Evolutionary conservation across 2,113 vertebrate species (phyloP), one percentile per base, ranked within the genome.

Genomic region (Numida meleagris): DNA sequence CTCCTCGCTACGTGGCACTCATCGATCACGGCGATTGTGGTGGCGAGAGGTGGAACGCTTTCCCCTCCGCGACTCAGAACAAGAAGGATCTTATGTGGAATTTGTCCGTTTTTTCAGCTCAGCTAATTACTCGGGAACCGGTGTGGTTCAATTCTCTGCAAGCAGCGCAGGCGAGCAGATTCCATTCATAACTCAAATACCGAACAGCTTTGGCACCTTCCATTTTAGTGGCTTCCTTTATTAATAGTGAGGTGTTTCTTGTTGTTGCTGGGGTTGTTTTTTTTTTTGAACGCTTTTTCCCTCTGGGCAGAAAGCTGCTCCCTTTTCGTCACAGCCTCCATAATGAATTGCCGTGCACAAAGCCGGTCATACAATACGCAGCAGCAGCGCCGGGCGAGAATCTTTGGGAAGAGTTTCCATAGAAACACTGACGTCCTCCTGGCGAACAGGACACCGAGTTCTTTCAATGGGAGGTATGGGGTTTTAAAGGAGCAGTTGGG

Each of bases 331-430:
- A 96, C 81, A 97, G 94, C 93, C 84, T 73, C 57, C 82, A 81
- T 97, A 97, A 98, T 96, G 97, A 97, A 97, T 96, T 97, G 96
- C 97, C 97, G 97, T 95, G 97, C 96, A 97, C 97, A 98, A 98
- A 98, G 97, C 97, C 92, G 96, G 96, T 98, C 97, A 97, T 96
- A 97, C 96, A 97, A 97, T 96, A 96, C 93, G 96, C 97, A 97
- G 97, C 96, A 94, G 96, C 97, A 83, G 96, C 74, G 46, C 82
- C 11, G 80, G 94, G 96, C 87, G 89, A 96, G 93, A 98, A 97
- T 97, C 98, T 98, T 97, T 98, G 98, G 98, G 97, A 98, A 98
- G 98, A 94, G 99, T 99, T 98, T 98, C 98, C 98, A 98, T 98
- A 98, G 98, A 98, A 97, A 99, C 97, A 90, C 86, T 99, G 98